Conservation (phyloP, 2,888 invertebrate genomes). For the Sphaerophoria taeniata region DNA sequence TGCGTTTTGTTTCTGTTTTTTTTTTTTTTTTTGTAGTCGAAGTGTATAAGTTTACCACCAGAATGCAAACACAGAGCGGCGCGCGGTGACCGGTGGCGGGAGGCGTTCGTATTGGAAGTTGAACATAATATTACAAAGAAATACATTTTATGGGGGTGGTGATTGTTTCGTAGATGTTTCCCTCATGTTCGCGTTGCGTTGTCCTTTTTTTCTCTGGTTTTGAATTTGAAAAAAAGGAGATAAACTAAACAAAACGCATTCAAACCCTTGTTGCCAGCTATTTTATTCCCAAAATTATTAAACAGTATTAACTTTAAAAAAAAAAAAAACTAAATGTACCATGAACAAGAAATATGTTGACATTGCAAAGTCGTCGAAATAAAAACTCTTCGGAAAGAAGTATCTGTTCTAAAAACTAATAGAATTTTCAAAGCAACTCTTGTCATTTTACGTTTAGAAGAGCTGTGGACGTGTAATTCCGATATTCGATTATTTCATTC, state of each 20-base stretch:
- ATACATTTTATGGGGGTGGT: conserved; percentile 56
- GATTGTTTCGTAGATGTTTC: conserved; percentile 66
- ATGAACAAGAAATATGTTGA: too few relatives aligned
- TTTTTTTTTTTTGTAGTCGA: background rate
- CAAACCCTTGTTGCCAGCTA: conserved; percentile 28
- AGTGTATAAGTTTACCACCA: conserved; percentile 61
- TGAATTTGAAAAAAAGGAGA: conserved; percentile 50
- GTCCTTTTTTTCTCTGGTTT: conserved; percentile 61
- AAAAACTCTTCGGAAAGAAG: too few relatives aligned
- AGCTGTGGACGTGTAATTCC: too few relatives aligned
- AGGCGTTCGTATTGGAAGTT: conserved; percentile 56
- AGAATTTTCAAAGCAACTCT: too few relatives aligned
- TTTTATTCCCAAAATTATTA: background rate
- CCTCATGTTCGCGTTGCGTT: conserved; percentile 47
- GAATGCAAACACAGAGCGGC: conserved; percentile 55
- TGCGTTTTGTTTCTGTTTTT: background rate
- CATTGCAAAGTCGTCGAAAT: too few relatives aligned
- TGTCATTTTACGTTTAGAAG: too few relatives aligned
- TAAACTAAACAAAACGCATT: conserved; percentile 40
- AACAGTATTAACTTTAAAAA: too few relatives aligned
- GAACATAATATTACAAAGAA: conserved; percentile 66
- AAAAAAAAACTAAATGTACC: too few relatives aligned
- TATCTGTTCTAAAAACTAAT: too few relatives aligned
- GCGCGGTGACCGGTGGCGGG: too few relatives aligned
- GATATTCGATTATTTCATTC: too few relatives aligned